Evolutionary conservation across 2,888 invertebrate species (phyloP).

Genomic region (Caenorhabditis drosophilae): DNA sequence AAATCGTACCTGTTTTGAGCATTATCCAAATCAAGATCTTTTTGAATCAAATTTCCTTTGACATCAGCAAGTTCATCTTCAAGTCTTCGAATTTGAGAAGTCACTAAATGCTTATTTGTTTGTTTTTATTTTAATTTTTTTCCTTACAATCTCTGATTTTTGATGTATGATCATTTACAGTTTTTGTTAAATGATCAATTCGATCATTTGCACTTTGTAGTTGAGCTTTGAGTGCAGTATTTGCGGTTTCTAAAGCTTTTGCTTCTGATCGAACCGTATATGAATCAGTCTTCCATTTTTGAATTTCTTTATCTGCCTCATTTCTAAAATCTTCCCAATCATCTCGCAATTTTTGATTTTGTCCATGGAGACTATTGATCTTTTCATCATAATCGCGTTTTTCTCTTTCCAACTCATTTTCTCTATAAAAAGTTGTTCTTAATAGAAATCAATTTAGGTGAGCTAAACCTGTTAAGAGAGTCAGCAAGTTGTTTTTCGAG

Average conservation of each 20-base stretch:
- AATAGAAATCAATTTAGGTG: not conserved
- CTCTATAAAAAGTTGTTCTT: conserved; percentile 12
- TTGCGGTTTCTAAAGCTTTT: conserved; percentile 63
- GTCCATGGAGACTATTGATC: conserved; percentile 48
- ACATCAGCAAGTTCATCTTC: conserved; percentile 66
- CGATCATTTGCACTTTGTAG: conserved; percentile 61
- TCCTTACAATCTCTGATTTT: conserved; percentile 65
- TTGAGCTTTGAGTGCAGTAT: conserved; percentile 63
- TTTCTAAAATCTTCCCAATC: conserved; percentile 62
- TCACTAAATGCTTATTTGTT: conserved; percentile 45
- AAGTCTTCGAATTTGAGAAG: conserved; percentile 62
- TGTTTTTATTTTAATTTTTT: not conserved
- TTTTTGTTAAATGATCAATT: conserved; percentile 62
- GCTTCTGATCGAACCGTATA: conserved; percentile 63
- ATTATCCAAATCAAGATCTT: conserved; percentile 64
- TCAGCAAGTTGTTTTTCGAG: conserved; percentile 64
- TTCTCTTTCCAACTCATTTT: conserved; percentile 64
- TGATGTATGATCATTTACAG: conserved; percentile 60
- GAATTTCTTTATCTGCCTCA: conserved; percentile 66
- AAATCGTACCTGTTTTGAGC: conserved; percentile 54
- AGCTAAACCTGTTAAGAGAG: conserved; percentile 50
- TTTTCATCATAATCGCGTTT: conserved; percentile 68
- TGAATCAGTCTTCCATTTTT: conserved; percentile 67
- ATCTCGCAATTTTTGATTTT: conserved; percentile 65
- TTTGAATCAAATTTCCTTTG: conserved; percentile 48